Conservation (phyloP, 2,113 vertebrate genomes). For the Syngnathus floridae region DNA sequence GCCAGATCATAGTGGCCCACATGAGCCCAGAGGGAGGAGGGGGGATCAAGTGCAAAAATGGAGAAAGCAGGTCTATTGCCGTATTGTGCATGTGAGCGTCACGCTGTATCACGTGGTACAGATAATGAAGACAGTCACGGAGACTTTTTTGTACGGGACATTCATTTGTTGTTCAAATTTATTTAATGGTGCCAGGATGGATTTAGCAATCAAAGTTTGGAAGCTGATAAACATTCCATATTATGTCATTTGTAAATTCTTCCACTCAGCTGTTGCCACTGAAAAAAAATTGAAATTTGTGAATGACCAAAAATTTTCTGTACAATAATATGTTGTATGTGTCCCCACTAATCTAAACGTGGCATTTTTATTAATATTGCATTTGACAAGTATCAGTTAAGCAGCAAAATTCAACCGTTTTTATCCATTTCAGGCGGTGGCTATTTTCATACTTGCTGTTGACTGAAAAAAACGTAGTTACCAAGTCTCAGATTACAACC, state of each 20-base stretch:
- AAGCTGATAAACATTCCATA: background rate
- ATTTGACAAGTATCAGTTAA: too few relatives aligned
- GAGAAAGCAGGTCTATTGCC: conserved; percentile 3
- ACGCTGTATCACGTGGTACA: conserved; percentile 22
- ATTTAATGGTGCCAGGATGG: background rate
- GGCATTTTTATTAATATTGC: too few relatives aligned
- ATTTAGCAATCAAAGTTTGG: background rate
- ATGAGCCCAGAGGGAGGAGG: background rate
- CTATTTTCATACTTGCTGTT: too few relatives aligned
- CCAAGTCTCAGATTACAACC: too few relatives aligned
- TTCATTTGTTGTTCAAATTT: background rate
- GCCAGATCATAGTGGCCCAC: conserved; percentile 6
- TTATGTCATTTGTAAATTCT: background rate
- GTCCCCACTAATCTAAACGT: too few relatives aligned
- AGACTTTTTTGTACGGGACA: background rate
- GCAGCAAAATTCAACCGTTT: too few relatives aligned
- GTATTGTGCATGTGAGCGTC: conserved; percentile 14
- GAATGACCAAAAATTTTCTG: too few relatives aligned
- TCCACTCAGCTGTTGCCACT: background rate
- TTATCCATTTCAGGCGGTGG: too few relatives aligned
- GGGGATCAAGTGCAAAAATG: background rate
- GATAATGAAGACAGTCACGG: background rate
- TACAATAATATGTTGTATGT: too few relatives aligned
- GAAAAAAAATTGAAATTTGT: background rate
- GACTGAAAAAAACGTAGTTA: too few relatives aligned